A percentile compares a stretch with the other conserved stretches of the same genome.
These are phyloP conservation scores for Rousettus leschenaultii DNA, from an alignment of 2,113 vertebrate genomes.

Conservation along the genomic window DNA sequence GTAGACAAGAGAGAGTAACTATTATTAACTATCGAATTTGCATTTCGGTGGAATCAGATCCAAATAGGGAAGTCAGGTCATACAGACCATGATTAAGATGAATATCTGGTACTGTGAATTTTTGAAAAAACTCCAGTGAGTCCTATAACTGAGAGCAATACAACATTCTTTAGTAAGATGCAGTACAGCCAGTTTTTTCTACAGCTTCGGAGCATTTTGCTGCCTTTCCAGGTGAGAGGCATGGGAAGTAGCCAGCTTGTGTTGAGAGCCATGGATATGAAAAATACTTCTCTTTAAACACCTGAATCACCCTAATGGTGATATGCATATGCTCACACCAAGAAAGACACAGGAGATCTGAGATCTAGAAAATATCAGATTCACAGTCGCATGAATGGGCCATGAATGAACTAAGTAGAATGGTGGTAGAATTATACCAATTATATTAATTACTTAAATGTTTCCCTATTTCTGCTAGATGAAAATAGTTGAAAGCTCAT, in stretches of 20 bases:
- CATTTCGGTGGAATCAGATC: not conserved
- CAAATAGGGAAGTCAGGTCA: not conserved
- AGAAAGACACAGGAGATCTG: not conserved
- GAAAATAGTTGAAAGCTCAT: not conserved
- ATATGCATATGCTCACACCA: not conserved
- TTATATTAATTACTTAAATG: not conserved
- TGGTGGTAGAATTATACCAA: not conserved
- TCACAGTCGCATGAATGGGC: not conserved
- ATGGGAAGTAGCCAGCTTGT: not conserved
- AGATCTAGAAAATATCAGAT: not conserved
- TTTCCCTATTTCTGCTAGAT: not conserved
- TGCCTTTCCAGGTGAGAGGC: not conserved
- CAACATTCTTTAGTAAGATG: not conserved
- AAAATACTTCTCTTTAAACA: not conserved
- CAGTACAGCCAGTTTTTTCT: not conserved
- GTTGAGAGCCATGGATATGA: not conserved
- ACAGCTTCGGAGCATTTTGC: accelerated
- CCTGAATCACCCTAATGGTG: not conserved
- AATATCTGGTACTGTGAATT: not conserved
- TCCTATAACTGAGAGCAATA: not conserved
- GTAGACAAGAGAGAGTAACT: not conserved
- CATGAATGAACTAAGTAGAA: not conserved
- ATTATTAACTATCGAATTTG: not conserved
- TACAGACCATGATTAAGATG: not conserved
- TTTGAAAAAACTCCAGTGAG: not conserved